phyloP scores from a whole-genome alignment of 1,140 invertebrate genomes.

The Dendroctonus valens region DNA sequence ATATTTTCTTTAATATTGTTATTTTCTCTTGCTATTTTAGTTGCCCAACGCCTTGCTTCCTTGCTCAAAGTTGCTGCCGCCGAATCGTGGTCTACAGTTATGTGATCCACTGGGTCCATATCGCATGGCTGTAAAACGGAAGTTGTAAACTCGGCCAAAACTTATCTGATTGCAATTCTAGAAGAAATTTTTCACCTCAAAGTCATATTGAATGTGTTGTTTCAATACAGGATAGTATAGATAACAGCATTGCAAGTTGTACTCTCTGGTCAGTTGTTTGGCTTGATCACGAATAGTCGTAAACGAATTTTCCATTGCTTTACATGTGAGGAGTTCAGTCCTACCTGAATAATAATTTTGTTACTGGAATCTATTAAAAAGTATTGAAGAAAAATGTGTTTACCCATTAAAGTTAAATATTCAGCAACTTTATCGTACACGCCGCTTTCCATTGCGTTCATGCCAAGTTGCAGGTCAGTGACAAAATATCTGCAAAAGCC shows the following conservation, averaged over 20 bases:
- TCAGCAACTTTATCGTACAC: constrained; percentile 82
- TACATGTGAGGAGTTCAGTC: constrained; percentile 88
- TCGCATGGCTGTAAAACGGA: constrained; percentile 65
- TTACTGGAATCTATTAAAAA: too few species aligned
- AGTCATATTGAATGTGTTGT: constrained; percentile 91
- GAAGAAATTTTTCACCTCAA: constrained; percentile 56
- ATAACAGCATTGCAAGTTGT: constrained; percentile 91
- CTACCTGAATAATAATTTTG: constrained; percentile 57
- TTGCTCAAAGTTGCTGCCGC: constrained; percentile 75
- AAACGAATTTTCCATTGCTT: constrained; percentile 88
- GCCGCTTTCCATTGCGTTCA: constrained; percentile 82
- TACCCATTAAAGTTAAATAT: constrained; percentile 35
- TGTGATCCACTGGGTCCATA: constrained; percentile 74
- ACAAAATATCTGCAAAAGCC: constrained; percentile 68
- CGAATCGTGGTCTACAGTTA: constrained; percentile 74
- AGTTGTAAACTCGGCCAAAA: too few species aligned
- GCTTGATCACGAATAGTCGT: constrained; percentile 88
- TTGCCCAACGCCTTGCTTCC: constrained; percentile 86
- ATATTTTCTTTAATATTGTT: constrained; percentile 73
- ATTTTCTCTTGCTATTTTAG: constrained; percentile 81
- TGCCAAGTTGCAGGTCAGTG: constrained; percentile 84
- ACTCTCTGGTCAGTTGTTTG: constrained; percentile 86
- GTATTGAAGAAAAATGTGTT: neutral
- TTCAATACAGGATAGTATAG: constrained; percentile 91
- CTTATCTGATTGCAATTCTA: too few species aligned